Evolutionary conservation across 2,797 vertebrate species (phyloP).

Genomic region (Pangasius macronema): DNA sequence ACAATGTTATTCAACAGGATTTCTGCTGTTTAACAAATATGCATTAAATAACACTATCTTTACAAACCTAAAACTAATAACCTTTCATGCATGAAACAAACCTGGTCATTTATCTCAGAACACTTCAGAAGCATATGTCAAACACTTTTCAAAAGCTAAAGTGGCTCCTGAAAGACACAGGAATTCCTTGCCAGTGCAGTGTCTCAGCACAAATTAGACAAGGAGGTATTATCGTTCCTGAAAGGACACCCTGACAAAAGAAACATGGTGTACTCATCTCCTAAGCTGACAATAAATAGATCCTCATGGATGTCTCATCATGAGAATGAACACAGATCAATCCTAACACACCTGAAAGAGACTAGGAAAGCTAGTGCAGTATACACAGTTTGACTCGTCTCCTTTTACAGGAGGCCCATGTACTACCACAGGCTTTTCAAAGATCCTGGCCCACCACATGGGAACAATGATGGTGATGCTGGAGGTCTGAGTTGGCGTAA

Average conservation of each 20-base stretch:
- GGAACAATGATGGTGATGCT: constrained; percentile 46
- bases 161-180: constrained; percentile 42
- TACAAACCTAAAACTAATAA: constrained; percentile 27
- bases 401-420: constrained; percentile 60
- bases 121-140: constrained; percentile 44
- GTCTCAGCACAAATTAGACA: constrained; percentile 60
- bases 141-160: constrained; percentile 38
- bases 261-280: constrained; percentile 50
- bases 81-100: constrained; percentile 42
- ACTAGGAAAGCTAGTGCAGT: constrained; percentile 62
- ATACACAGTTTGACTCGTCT: constrained; percentile 68
- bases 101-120: constrained; percentile 45
- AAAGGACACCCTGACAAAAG: constrained; percentile 48
- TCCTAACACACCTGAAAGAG: constrained; percentile 62
- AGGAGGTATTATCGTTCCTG: constrained; percentile 60
- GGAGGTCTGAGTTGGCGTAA: constrained; percentile 45
- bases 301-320: constrained; percentile 59
- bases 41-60: constrained; percentile 12
- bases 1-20: constrained; percentile 6
- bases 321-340: constrained; percentile 69
- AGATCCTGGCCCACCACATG: constrained; percentile 58
- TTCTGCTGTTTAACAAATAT: constrained; percentile 20
- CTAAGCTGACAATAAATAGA: constrained; percentile 57
- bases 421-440: constrained; percentile 63
- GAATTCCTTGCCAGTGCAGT: constrained; percentile 51